These are phyloP conservation scores for Tetraneura akinire DNA, from an alignment of 1,140 invertebrate genomes.

Conservation along the genomic window DNA sequence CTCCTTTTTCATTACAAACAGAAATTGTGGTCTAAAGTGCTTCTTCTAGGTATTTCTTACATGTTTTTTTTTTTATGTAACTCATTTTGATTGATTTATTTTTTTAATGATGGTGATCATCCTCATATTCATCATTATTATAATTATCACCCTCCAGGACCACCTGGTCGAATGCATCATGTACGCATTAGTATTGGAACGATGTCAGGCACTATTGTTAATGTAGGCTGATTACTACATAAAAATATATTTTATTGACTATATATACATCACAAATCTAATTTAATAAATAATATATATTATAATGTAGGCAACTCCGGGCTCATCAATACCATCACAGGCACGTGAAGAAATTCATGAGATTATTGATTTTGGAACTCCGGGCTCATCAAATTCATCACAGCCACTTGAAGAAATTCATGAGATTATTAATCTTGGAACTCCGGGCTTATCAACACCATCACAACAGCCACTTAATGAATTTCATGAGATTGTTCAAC, in stretches of 20 bases:
- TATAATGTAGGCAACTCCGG: slow-evolving; percentile 41
- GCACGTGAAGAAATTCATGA: slow-evolving; percentile 62
- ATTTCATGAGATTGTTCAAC: too few relatives aligned
- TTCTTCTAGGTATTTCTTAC: slow-evolving; percentile 41
- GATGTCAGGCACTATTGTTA: slow-evolving; percentile 38
- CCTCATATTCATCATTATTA: slow-evolving; percentile 69
- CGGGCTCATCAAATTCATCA: slow-evolving; percentile 45
- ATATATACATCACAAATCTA: too few relatives aligned
- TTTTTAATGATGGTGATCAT: slow-evolving; percentile 57
- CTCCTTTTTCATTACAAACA: slow-evolving; percentile 53
- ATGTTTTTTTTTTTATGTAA: slow-evolving; percentile 18
- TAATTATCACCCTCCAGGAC: slow-evolving; percentile 64
- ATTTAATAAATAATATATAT: neutral
- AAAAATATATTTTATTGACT: too few relatives aligned
- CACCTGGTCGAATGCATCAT: slow-evolving; percentile 47
- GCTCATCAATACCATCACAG: slow-evolving; percentile 52
- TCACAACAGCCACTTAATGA: slow-evolving; percentile 59
- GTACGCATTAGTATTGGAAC: slow-evolving; percentile 48
- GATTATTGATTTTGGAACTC: slow-evolving; percentile 62
- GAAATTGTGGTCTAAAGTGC: slow-evolving; percentile 58
- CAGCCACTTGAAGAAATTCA: slow-evolving; percentile 61
- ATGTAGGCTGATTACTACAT: slow-evolving; percentile 20
- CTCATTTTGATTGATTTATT: neutral
- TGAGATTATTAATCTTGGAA: slow-evolving; percentile 62
- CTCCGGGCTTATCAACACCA: slow-evolving; percentile 52